Percentiles rank a stretch among this genome's conserved stretches.
Evolutionary conservation across 2,888 invertebrate genomes (phyloP).

Genomic region (Pilophorus perplexus): DNA sequence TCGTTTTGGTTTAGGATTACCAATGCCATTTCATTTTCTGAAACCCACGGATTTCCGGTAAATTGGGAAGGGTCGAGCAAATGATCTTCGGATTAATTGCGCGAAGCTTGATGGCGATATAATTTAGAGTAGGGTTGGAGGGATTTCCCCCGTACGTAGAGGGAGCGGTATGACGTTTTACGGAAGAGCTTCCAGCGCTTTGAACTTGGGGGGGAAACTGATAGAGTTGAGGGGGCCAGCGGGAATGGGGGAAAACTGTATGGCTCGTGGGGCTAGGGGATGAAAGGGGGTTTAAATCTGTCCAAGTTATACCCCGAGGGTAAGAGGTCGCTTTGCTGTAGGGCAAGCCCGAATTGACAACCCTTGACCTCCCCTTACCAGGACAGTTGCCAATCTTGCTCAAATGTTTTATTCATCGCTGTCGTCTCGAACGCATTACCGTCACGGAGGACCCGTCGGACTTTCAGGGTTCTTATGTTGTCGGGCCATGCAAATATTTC

Average conservation of each 20-base stretch:
- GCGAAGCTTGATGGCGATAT: constrained; percentile 5
- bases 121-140: background rate
- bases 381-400: constrained; percentile 22
- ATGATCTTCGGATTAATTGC: constrained; percentile 10
- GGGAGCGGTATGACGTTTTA: background rate
- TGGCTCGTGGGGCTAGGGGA: too few relatives aligned
- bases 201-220: too few relatives aligned
- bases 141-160: too few relatives aligned
- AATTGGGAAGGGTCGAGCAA: constrained; percentile 7
- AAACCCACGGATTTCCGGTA: constrained; percentile 8
- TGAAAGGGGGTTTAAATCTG: constrained; percentile 1
- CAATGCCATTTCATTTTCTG: background rate
- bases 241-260: too few relatives aligned
- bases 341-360: constrained; percentile 19
- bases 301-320: constrained; percentile 4
- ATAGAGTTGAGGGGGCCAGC: too few relatives aligned
- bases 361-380: constrained; percentile 13
- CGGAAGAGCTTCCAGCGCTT: too few relatives aligned
- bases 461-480: too few relatives aligned
- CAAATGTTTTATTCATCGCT: constrained; percentile 23
- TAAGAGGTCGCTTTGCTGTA: background rate
- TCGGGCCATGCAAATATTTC: too few relatives aligned
- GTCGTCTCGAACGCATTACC: background rate
- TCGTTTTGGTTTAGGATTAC: too few relatives aligned
- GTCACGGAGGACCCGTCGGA: too few relatives aligned